Percentiles rank a stretch among this genome's conserved stretches.
These are phyloP conservation scores for Zaprionus africanus DNA, from an alignment of 1,140 invertebrate genomes.

Conservation along the genomic window DNA sequence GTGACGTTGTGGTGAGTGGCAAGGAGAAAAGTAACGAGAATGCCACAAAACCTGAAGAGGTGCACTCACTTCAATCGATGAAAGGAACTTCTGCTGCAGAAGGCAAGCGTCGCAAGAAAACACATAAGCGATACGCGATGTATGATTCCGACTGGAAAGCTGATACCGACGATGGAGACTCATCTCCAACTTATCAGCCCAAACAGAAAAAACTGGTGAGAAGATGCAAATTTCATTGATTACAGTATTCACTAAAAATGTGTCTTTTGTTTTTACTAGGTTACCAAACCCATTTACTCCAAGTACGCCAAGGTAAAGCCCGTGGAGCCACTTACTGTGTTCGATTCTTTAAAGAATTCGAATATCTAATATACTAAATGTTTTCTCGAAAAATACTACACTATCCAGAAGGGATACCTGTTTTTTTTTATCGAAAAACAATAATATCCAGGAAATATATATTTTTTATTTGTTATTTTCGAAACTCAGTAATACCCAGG, in stretches of 20 bases:
- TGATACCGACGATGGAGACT: background rate
- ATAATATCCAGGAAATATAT: too few species aligned
- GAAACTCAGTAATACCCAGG: background rate
- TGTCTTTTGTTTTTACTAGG: background rate
- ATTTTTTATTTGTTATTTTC: too few species aligned
- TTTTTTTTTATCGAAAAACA: too few species aligned
- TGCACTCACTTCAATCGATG: too few species aligned
- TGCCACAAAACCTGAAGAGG: background rate
- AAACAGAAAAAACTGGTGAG: background rate
- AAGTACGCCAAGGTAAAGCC: background rate
- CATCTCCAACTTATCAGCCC: background rate
- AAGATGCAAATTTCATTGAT: background rate
- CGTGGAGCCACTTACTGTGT: background rate
- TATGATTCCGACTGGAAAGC: background rate
- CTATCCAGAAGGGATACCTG: too few species aligned
- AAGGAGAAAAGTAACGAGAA: background rate
- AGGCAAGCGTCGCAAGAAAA: background rate
- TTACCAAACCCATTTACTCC: background rate
- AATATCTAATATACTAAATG: background rate
- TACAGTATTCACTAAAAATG: background rate
- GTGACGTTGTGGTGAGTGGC: background rate
- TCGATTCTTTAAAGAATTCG: background rate
- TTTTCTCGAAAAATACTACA: too few species aligned
- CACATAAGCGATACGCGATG: background rate
- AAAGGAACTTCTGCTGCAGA: too few species aligned